Base-by-base conservation (phyloP, 2,113 vertebrate genomes). In the Sylvilagus bachmani region DNA sequence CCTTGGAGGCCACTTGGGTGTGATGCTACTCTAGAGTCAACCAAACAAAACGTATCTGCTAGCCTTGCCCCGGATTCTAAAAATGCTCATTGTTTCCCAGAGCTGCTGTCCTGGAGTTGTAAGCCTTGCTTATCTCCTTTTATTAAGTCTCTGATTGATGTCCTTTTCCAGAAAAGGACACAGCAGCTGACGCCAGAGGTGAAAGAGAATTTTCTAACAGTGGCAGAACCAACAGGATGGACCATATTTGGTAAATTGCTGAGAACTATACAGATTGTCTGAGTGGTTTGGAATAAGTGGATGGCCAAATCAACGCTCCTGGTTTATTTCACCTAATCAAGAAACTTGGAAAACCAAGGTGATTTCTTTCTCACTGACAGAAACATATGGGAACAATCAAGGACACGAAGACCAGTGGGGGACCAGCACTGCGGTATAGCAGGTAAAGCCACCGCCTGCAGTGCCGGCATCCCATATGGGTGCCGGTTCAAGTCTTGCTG, bases 161-260 rank as follows among this genome's bases (percentile, higher is more conserved):
- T 33, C 36, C 58, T 91, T 86, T 90, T 55, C 70, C 0, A 69
- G 90, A 85, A 93, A 90, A 25, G 70, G 27, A 27, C 67, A 67
- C 1, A 71, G 51, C 16, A 33, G 21, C 64, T 66, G 66, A 36
- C 53, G 73, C 62, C 55, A 62, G 80, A 74, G 31, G 36, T 29
- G 10, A 79, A 13, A 66, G 89, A 51, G 73, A 77, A 31, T 33
- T 79, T 93, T 67, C 61, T 33, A 81, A 70, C 38, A 70, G 77
- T 4, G 36, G 33, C 19, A 70, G 51, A 66, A n/a, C 66, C 66
- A 55, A 53, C 33, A 78, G 55, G 62, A 27, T 51, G 31, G 69
- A 13, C 24, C 29, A 9, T 7, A 51, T 21, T 69, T 31, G 38
- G 80, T 31, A 27, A 90, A 69, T 1, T 19, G 78, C 74, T 44